Percentiles rank a stretch among this genome's conserved stretches.
Evolutionary conservation across 2,888 invertebrate genomes (phyloP).

Genomic region (Mesochorus sp.): DNA sequence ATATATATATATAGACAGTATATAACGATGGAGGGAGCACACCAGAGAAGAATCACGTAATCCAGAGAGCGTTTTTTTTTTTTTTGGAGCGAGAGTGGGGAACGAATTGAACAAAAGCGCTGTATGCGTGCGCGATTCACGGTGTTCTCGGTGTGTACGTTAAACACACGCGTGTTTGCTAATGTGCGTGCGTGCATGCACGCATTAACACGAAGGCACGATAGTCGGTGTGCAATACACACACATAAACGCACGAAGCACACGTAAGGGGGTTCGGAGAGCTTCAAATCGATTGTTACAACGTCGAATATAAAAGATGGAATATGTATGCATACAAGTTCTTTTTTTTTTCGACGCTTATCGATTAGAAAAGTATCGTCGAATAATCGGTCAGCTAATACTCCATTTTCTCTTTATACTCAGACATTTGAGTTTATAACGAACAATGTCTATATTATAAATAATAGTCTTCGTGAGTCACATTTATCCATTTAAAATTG

Average conservation of each 20-base stretch:
- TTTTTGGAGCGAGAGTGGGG: neutral
- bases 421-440: too few relatives aligned
- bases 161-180: conserved; percentile 24
- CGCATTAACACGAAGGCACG: neutral
- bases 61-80: conserved; percentile 47
- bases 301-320: conserved; percentile 35
- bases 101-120: conserved; percentile 56
- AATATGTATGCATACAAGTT: neutral
- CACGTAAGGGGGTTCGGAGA: conserved; percentile 18
- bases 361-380: conserved; percentile 10
- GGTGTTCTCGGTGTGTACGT: conserved; percentile 36
- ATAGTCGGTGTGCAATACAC: conserved; percentile 1
- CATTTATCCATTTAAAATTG: too few relatives aligned
- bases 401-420: too few relatives aligned
- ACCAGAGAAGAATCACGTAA: conserved; percentile 44
- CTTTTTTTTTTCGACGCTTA: too few relatives aligned
- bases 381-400: neutral
- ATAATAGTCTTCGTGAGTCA: too few relatives aligned
- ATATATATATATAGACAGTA: neutral
- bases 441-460: too few relatives aligned
- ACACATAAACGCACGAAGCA: neutral
- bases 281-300: conserved; percentile 38
- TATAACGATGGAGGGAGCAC: conserved; percentile 1
- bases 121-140: conserved; percentile 51
- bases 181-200: neutral